Evolutionary conservation across 2,113 vertebrate species (phyloP), one percentile per base, ranked within the genome.

Genomic region (Nannospalax galili): DNA sequence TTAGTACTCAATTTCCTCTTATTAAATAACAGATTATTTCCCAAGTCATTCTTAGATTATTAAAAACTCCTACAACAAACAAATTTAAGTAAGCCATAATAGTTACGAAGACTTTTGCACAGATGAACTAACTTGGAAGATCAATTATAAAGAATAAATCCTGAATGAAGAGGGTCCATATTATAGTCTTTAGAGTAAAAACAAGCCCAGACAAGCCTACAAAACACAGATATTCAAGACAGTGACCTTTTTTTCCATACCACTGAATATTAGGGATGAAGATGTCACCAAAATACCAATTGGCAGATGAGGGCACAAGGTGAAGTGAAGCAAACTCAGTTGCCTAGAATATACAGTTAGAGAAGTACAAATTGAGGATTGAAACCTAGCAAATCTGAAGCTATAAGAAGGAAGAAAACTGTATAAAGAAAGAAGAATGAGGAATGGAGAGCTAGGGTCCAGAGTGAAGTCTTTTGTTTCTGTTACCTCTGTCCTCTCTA

Each of bases 41-140:
- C 3, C 16, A 1, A 37, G 15, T 85, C 32, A 32, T 20, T 56
- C 28, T 79, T 22, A 7, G 14, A n/a, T 82, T 79, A 89, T 85
- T 91, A 86, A 92, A 92, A 35, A 70, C 24, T 6, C 17, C 17
- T n/a, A 85, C 40, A 85, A 85, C 64, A 88, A 79, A 17, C 22
- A 79, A 80, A 90, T 56, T 93, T 84, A 86, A n/a, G 3, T 90
- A 88, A 74, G 48, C 72, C n/a, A 62, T 7, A 72, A 78, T 20
- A 35, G 12, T 52, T 28, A n/a, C n/a, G 89, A 75, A 86, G 82
- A 84, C 84, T 88, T 93, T 89, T 92, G 24, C 92, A 72, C 7
- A 89, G 30, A 56, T 81, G 65, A 52, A 87, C 7, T 42, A 22
- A 91, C 91, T 89, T 28, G 12, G 40, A 86, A 96, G 78, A 11